phyloP scores from a whole-genome alignment of 2,797 vertebrate genomes.

The Protosalanx chinensis region DNA sequence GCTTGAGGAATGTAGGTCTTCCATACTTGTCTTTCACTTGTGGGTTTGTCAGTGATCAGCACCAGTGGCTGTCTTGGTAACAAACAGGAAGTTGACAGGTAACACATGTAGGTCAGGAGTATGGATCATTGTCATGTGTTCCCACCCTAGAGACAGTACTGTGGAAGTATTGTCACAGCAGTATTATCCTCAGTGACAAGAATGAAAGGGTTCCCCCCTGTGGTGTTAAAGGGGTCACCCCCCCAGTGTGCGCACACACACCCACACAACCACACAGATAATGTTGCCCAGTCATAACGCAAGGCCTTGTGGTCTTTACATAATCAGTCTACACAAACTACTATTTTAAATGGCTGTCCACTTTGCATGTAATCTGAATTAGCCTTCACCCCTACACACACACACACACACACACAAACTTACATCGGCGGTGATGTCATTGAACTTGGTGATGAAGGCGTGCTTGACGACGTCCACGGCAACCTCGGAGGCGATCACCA shows the following conservation, averaged over 20 bases:
- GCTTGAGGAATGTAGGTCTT: no score
- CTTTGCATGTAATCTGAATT: no score
- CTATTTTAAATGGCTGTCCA: no score
- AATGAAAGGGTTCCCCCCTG: background rate
- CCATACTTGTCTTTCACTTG: no score
- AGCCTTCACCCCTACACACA: background rate
- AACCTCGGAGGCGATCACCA: conserved; percentile 95
- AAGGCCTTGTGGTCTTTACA: background rate
- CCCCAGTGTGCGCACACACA: background rate
- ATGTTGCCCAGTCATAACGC: background rate
- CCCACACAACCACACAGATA: background rate
- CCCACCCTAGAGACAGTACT: background rate
- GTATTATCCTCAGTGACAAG: background rate
- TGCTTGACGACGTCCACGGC: conserved; percentile 97
- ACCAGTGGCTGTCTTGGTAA: no score
- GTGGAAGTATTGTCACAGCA: background rate
- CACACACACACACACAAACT: conserved; percentile 47
- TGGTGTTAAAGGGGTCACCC: background rate
- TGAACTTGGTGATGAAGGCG: conserved; percentile 99
- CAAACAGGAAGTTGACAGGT: background rate
- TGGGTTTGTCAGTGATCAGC: no score
- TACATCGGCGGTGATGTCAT: conserved; percentile 98
- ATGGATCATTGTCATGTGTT: no score
- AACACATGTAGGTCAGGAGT: conserved; percentile 4
- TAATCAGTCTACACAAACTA: no score